Base-by-base conservation (phyloP, 2,113 vertebrate genomes). In the Plestiodon gilberti region DNA sequence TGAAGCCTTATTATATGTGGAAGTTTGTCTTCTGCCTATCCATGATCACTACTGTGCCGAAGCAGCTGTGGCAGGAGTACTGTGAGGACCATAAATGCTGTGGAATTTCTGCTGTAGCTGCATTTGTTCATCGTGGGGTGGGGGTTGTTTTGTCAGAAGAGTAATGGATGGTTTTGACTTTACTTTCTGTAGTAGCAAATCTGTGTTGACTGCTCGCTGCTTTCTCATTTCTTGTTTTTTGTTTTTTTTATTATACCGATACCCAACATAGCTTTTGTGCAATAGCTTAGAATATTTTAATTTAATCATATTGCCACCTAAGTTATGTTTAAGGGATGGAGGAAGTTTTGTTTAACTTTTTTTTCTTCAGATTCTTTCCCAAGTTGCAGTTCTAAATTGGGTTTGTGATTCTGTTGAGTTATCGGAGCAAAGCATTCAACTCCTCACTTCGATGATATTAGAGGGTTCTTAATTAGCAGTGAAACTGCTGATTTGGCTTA, bases 241-340 rank as follows among this genome's bases (percentile, higher is more conserved):
- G 82, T 89, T 88, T 89, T 95, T 95, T 94, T 95, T 96, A 88
- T 95, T 96, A 86, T 98, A 96, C 97, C 97, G 95, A 96, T 97
- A 96, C 91, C 87, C 94, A 94, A 95, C 90, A 88, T 97, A 96
- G 97, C 91, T 97, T 97, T 98, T 97, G 98, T 99, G 98, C 98
- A 99, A 98, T 99, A 99, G 97, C 96, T 96, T 94, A 94, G 93
- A 97, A 95, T 96, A 70, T 97, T 96, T 97, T 98, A 97, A 98
- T 98, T 98, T 98, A 98, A 98, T 96, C 96, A 89, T 97, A 95
- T 96, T 97, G 95, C 96, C 96, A 95, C 91, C 91, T 96, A 97
- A 97, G 97, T 96, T 97, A 96, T 97, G 96, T 96, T 96, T 95
- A 96, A 96, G 93, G 95, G 94, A 94, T 95, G 89, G 93, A 94